Base-by-base conservation (phyloP, 1,140 invertebrate genomes). In the Palaemon carinicauda region DNA sequence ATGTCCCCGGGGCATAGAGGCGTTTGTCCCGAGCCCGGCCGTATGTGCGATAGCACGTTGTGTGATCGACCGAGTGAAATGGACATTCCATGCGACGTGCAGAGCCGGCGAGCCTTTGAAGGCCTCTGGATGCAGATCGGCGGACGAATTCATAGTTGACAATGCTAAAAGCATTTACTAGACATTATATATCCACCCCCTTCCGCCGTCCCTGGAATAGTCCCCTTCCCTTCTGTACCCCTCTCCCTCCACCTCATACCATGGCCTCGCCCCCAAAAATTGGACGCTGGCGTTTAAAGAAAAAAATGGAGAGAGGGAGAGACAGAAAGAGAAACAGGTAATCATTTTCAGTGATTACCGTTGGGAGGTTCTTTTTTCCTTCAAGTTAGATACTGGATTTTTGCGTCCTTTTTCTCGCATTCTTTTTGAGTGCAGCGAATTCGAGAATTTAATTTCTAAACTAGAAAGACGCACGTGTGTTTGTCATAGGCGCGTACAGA, bases 121-220 rank as follows among this genome's bases (percentile, higher is more conserved):
- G 83, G 79, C 12, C 77, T 51, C 19, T 51, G 60, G 77, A 86
- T 86, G 83, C 83, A 86, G 80, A 86, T 86, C 83, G 80, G 73
- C 80, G 83, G 83, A 74, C 83, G 83, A 75, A 86, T 86, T 86
- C 83, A 86, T 86, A 86, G 83, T 86, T 86, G 83, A 86, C 77
- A 86, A 86, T 80, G 83, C 80, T 86, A 75, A 79, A 82, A 86
- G 80, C 81, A 83, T 83, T 83, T 83, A 83, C 81, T 83, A 69
- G 71, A 69, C 71, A 83, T 75, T 83, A 83, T 83, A 83, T 41
- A 71, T 21, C 17, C 31, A 5, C 2, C 19, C 81, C 29, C 10
- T 31, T 33, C n/a, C 9, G 21, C 65, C n/a, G n/a, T n/a, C n/a
- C n/a, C n/a, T n/a, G n/a, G n/a, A n/a, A n/a, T n/a, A n/a, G n/a